These are phyloP conservation scores for Rhadina sibilatrix DNA, from an alignment of 2,113 vertebrate species.

Conservation along the genomic window DNA sequence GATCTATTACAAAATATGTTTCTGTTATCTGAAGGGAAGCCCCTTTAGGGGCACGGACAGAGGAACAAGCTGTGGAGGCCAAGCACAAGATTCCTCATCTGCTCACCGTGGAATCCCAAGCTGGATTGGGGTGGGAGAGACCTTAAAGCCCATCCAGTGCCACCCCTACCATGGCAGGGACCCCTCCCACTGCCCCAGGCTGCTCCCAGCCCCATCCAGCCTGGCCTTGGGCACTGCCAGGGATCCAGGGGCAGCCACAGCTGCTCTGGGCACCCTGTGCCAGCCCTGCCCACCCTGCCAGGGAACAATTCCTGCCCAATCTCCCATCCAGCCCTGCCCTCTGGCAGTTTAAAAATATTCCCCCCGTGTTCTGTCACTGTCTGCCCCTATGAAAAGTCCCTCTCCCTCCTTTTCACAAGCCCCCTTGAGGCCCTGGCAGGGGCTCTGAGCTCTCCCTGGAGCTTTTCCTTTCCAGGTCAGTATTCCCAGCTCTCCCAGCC, in stretches of 20 bases:
- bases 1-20: neutral
- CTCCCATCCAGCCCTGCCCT: neutral
- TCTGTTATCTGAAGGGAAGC: neutral
- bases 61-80: accelerated
- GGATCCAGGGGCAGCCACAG: neutral
- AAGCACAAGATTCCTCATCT: accelerated
- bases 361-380: accelerated
- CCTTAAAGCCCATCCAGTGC: accelerated
- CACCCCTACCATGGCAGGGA: neutral
- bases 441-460: neutral
- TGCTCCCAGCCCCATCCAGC: neutral
- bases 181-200: neutral
- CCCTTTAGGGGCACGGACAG: accelerated
- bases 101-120: neutral
- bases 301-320: neutral
- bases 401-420: neutral
- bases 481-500: neutral
- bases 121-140: no score
- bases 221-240: neutral
- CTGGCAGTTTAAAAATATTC: neutral
- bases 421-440: accelerated
- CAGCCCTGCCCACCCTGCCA: neutral
- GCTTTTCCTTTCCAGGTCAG: neutral
- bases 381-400: neutral
- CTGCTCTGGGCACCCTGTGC: neutral